A percentile compares a stretch with the other conserved stretches of the same genome.
These are phyloP conservation scores for Bothrops jararaca DNA, from an alignment of 2,113 vertebrate genomes.

Conservation along the genomic window DNA sequence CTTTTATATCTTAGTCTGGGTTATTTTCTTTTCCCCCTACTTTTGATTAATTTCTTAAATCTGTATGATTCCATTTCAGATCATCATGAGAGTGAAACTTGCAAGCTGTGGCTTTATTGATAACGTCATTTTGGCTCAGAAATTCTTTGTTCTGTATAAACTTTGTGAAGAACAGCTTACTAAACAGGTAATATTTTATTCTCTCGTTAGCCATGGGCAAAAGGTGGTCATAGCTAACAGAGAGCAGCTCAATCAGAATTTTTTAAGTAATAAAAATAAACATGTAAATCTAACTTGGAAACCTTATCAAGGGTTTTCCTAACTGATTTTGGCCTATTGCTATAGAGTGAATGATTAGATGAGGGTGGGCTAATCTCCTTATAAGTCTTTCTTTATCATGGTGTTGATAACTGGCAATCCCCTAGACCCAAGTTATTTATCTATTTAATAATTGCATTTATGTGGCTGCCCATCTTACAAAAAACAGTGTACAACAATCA, in stretches of 20 bases:
- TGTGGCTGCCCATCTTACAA: background rate
- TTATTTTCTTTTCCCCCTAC: background rate
- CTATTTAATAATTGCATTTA: background rate
- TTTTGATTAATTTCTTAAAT: constrained; percentile 24
- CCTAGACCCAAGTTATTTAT: background rate
- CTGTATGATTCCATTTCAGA: constrained; percentile 66
- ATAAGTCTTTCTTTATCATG: background rate
- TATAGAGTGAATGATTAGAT: background rate
- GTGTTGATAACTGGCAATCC: background rate
- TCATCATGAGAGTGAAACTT: constrained; percentile 89
- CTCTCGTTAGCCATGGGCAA: background rate
- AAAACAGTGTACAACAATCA: background rate
- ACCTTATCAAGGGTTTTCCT: background rate
- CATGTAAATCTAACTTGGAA: background rate
- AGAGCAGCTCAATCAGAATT: background rate
- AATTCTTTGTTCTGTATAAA: constrained; percentile 88
- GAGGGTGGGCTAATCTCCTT: background rate
- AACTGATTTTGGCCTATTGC: background rate
- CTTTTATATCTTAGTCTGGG: background rate
- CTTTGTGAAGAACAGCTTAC: constrained; percentile 89
- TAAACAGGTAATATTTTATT: constrained; percentile 77
- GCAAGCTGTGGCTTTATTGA: constrained; percentile 88
- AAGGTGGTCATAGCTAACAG: background rate
- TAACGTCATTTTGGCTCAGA: constrained; percentile 79
- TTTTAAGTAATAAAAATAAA: background rate